A percentile compares a stretch with the other conserved stretches of the same genome.
Conservation (phyloP, 2,797 vertebrate species). For the Glyptemys insculpta region DNA sequence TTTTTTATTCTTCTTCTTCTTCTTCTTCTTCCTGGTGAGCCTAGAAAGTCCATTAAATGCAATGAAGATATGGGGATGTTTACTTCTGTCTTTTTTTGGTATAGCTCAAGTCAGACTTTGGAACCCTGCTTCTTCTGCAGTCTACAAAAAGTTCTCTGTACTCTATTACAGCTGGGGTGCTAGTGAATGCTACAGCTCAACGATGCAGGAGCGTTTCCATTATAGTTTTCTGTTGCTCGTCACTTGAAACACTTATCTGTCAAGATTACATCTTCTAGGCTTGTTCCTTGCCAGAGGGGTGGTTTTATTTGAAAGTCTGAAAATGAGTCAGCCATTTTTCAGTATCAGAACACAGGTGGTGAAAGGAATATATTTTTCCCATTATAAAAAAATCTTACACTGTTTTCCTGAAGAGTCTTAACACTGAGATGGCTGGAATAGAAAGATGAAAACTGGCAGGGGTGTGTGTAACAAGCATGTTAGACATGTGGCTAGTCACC, state of each 20-base stretch:
- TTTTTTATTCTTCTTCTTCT: neutral
- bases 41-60: neutral
- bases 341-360: neutral
- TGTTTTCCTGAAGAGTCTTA: neutral
- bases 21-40: no score
- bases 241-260: neutral
- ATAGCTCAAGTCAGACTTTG: neutral
- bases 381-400: neutral
- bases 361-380: fast-evolving
- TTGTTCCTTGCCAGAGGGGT: neutral
- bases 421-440: neutral
- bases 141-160: neutral
- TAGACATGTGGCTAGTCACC: neutral
- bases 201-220: neutral
- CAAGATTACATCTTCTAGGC: neutral
- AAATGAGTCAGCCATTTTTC: neutral
- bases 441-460: neutral
- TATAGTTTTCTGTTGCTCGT: neutral
- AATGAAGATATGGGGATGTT: neutral
- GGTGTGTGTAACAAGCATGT: neutral
- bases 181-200: neutral
- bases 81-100: neutral
- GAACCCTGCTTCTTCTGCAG: neutral
- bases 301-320: neutral
- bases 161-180: neutral